Evolutionary conservation across 2,113 vertebrate species (phyloP).

Genomic region (Larimichthys crocea): DNA sequence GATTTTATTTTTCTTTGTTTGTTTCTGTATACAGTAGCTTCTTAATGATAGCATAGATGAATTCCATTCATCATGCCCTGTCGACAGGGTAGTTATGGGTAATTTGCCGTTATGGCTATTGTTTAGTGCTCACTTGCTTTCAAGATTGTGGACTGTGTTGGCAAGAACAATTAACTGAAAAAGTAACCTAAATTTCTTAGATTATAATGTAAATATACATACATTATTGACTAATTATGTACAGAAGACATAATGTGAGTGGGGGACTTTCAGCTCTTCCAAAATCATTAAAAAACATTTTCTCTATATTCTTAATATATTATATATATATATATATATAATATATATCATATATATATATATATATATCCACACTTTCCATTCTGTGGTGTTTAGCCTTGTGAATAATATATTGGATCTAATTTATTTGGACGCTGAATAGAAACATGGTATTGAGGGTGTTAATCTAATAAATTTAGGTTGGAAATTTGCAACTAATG

Average conservation of each 20-base stretch:
- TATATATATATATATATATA: no score
- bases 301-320: no score
- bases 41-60: not conserved
- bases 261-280: not conserved
- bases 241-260: no score
- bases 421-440: not conserved
- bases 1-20: not conserved
- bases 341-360: no score
- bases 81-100: not conserved
- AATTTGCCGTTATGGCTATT: not conserved
- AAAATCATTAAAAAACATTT: not conserved
- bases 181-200: not conserved
- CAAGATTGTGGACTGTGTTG: not conserved
- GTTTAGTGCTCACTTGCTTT: not conserved
- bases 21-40: not conserved
- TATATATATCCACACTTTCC: not conserved
- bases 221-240: not conserved
- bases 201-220: not conserved
- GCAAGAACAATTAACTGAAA: not conserved
- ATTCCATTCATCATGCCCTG: not conserved
- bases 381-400: constrained; percentile 1
- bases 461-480: constrained; percentile 33
- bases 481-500: constrained; percentile 36
- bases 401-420: constrained; percentile 10
- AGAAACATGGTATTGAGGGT: constrained; percentile 23